Conservation (phyloP, 2,113 vertebrate species). For the Oreochromis aureus region DNA sequence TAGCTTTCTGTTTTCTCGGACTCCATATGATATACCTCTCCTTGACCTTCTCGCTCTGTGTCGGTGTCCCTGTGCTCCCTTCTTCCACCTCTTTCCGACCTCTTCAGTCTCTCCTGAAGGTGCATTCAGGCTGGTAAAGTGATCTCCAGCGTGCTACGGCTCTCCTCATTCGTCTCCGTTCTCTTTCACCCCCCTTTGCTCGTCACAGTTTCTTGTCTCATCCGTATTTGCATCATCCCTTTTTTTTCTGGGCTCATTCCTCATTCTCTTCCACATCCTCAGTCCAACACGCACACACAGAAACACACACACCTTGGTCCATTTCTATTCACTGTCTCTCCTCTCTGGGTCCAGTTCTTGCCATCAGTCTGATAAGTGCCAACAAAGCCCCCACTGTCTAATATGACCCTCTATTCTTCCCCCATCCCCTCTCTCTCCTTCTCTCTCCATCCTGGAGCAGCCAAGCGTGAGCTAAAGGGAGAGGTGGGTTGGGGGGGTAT, state of each 20-base stretch:
- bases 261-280: neutral
- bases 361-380: slow-evolving; percentile 75
- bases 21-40: slow-evolving; percentile 57
- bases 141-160: slow-evolving; percentile 30
- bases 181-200: neutral
- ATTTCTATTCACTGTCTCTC: slow-evolving; percentile 64
- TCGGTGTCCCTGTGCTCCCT: slow-evolving; percentile 22
- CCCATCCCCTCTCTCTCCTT: slow-evolving; percentile 32
- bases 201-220: slow-evolving; percentile 11
- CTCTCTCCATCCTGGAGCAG: slow-evolving; percentile 44
- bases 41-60: slow-evolving; percentile 62
- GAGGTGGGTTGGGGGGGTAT: slow-evolving; percentile 7
- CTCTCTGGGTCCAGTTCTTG: slow-evolving; percentile 71
- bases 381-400: slow-evolving; percentile 91
- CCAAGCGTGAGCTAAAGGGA: slow-evolving; percentile 48
- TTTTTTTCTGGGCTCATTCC: neutral
- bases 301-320: slow-evolving; percentile 52
- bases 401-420: slow-evolving; percentile 57
- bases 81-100: slow-evolving; percentile 7
- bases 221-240: slow-evolving; percentile 19
- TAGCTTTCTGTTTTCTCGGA: slow-evolving; percentile 12
- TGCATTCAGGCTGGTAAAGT: slow-evolving; percentile 54
- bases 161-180: neutral
- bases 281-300: neutral
- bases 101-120: slow-evolving; percentile 25